Percentiles rank a stretch among this genome's conserved stretches.
Evolutionary conservation across 2,113 vertebrate genomes (phyloP).

Genomic region (Tupaia chinensis): DNA sequence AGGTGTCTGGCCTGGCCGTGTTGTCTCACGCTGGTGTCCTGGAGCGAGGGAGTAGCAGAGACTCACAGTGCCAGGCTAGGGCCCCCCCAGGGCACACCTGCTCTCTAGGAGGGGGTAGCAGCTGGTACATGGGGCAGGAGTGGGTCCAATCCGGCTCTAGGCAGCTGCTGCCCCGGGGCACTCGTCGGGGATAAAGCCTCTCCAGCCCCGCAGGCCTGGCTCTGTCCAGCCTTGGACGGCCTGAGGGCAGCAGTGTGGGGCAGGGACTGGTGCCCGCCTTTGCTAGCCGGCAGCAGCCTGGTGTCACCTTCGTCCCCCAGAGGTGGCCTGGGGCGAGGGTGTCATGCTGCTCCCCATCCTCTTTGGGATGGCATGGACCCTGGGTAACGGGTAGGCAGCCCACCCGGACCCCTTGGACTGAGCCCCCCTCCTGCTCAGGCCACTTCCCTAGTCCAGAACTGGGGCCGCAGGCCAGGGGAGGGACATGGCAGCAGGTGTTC

Average conservation of each 20-base stretch:
- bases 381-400: constrained; percentile 86
- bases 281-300: background rate
- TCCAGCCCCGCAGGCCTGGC: background rate
- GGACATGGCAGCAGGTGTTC: background rate
- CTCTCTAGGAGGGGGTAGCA: background rate
- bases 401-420: background rate
- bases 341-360: constrained; percentile 77
- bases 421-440: background rate
- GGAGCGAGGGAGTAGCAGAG: background rate
- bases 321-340: constrained; percentile 64
- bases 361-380: constrained; percentile 80
- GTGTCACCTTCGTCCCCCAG: background rate
- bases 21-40: background rate
- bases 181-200: constrained; percentile 38
- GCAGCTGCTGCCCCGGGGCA: constrained; percentile 59
- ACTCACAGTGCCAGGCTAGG: background rate
- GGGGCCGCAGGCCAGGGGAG: background rate
- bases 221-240: background rate
- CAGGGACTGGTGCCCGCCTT: background rate
- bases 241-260: no score
- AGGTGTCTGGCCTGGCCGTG: background rate
- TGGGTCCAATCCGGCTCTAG: constrained; percentile 59
- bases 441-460: background rate
- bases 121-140: no score
- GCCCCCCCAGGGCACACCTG: background rate